Percentiles rank a stretch among this genome's conserved stretches.
Evolutionary conservation across 1,140 invertebrate species (phyloP).

Genomic region (Bacillus rossius): DNA sequence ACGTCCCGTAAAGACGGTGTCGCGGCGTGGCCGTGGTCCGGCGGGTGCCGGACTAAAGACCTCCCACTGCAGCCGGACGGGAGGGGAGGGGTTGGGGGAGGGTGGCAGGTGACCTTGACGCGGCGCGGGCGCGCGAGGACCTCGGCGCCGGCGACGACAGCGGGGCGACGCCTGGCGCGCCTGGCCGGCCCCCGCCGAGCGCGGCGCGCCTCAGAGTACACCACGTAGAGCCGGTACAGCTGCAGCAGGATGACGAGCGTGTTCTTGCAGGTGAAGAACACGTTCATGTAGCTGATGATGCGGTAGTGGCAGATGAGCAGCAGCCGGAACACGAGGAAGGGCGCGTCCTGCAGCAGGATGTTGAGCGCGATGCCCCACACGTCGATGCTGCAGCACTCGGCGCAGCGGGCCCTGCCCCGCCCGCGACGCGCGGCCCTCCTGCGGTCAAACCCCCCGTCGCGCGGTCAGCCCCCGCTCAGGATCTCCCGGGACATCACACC

Average conservation of each 20-base stretch:
- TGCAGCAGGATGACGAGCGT: conserved; percentile 81
- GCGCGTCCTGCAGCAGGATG: conserved; percentile 74
- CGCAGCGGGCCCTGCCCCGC: background rate
- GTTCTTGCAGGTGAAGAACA: conserved; percentile 90
- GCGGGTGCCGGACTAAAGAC: too few relatives aligned
- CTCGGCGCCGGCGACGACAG: conserved; percentile 26
- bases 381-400: conserved; percentile 74
- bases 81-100: too few relatives aligned
- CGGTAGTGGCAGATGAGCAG: conserved; percentile 79
- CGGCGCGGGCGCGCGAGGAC: conserved; percentile 32
- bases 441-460: background rate
- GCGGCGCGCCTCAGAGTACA: conserved; percentile 9
- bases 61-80: too few relatives aligned
- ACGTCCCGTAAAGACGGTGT: too few relatives aligned
- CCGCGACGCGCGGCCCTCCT: background rate
- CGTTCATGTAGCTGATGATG: conserved; percentile 73
- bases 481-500: background rate
- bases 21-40: too few relatives aligned
- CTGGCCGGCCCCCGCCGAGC: background rate
- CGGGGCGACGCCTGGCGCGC: conserved; percentile 13
- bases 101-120: conserved; percentile 16
- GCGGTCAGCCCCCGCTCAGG: background rate
- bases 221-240: conserved; percentile 49
- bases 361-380: conserved; percentile 74
- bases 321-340: conserved; percentile 75